phyloP scores from a whole-genome alignment of 37 sponge, comb jelly and placozoan species.

The Aplysina aerophoba region DNA sequence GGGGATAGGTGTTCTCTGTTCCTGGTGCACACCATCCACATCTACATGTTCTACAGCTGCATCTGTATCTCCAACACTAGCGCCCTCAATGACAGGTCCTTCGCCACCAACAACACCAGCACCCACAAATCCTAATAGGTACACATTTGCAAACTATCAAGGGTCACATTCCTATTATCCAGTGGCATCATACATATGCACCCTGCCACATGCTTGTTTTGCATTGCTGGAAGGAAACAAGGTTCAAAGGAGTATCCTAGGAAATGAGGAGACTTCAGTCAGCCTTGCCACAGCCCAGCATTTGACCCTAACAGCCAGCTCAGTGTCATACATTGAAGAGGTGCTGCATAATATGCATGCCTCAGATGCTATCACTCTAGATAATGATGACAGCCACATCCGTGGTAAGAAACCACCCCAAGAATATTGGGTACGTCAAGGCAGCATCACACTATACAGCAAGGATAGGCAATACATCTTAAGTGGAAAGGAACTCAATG shows the following conservation, averaged over 20 bases:
- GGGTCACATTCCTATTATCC: constrained; percentile 21
- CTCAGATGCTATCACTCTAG: background rate
- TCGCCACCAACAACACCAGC: too few relatives aligned
- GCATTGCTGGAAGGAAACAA: constrained; percentile 5
- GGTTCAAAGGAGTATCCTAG: background rate
- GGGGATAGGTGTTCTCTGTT: too few relatives aligned
- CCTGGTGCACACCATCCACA: too few relatives aligned
- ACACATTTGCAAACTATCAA: background rate
- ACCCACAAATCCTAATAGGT: background rate
- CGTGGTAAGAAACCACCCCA: background rate
- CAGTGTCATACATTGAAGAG: constrained; percentile 17
- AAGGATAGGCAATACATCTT: constrained; percentile 9
- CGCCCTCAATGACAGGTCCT: too few relatives aligned
- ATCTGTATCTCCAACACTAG: too few relatives aligned
- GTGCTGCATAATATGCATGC: background rate
- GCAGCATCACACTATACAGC: background rate
- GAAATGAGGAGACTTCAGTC: background rate
- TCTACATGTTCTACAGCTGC: too few relatives aligned
- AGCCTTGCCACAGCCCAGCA: constrained; percentile 16
- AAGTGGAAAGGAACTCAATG: constrained; percentile 34
- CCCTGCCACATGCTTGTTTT: constrained; percentile 36
- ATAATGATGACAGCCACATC: background rate
- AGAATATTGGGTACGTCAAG: constrained; percentile 3
- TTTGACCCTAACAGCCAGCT: constrained; percentile 14
- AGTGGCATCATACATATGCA: constrained; percentile 27